Evolutionary conservation across 1,140 invertebrate genomes (phyloP).

Genomic region (Monomorium pharaonis): DNA sequence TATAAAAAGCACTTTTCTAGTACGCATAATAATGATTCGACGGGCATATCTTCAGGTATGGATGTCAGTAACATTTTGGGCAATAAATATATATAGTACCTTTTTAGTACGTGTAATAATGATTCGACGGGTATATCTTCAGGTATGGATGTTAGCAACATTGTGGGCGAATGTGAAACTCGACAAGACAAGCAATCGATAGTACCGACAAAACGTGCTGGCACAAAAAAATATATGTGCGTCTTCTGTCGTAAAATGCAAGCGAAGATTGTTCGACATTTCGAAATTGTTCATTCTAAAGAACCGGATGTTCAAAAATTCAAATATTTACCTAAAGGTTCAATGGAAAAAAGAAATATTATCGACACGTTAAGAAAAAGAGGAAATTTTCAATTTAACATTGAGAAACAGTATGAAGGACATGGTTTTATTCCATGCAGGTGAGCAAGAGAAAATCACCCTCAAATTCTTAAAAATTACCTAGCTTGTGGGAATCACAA

Average conservation of each 20-base stretch:
- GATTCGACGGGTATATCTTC: background rate
- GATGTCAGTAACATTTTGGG: no score
- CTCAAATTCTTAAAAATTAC: background rate
- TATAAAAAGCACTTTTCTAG: no score
- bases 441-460: background rate
- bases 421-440: background rate
- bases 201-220: background rate
- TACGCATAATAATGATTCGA: no score
- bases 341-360: no score
- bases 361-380: no score
- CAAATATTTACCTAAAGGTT: no score
- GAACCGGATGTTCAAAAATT: no score
- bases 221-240: slow-evolving; percentile 21
- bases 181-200: background rate
- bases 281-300: background rate
- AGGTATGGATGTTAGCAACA: background rate
- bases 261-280: slow-evolving; percentile 8
- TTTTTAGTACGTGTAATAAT: background rate
- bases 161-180: background rate
- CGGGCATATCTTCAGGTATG: no score
- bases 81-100: no score
- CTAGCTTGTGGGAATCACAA: background rate
- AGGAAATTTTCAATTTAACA: no score
- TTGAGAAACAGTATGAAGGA: no score
- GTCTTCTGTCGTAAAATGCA: background rate